Conservation (phyloP, 2,888 invertebrate genomes). For the Nymphalis polychloros region DNA sequence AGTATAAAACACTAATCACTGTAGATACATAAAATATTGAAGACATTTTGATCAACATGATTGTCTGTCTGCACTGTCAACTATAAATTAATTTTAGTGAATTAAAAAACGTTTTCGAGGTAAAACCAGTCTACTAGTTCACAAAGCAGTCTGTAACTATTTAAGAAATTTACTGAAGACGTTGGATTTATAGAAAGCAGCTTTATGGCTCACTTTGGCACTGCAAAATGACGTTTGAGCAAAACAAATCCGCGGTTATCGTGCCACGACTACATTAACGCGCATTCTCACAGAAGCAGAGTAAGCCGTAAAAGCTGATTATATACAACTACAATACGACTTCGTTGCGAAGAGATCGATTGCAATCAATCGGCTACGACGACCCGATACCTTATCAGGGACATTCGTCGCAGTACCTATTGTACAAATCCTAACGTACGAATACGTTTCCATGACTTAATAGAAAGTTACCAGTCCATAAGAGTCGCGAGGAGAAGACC, state of each 20-base stretch:
- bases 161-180: slow-evolving; percentile 74
- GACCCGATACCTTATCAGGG: slow-evolving; percentile 32
- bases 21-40: slow-evolving; percentile 42
- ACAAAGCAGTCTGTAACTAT: slow-evolving; percentile 77
- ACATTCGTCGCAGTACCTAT: slow-evolving; percentile 45
- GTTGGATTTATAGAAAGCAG: slow-evolving; percentile 64
- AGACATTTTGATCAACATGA: slow-evolving; percentile 51
- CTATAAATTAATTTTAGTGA: slow-evolving; percentile 55
- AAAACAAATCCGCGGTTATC: slow-evolving; percentile 64
- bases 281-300: slow-evolving; percentile 70
- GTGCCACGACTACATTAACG: slow-evolving; percentile 50
- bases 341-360: slow-evolving; percentile 26
- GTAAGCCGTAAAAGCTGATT: slow-evolving; percentile 78
- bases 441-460: slow-evolving; percentile 49
- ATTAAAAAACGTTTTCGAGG: slow-evolving; percentile 71
- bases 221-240: slow-evolving; percentile 74
- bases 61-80: slow-evolving; percentile 65
- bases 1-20: slow-evolving; percentile 33
- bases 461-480: slow-evolving; percentile 59
- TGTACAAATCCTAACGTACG: slow-evolving; percentile 46
- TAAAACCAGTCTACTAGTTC: slow-evolving; percentile 79
- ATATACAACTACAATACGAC: slow-evolving; percentile 32
- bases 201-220: slow-evolving; percentile 81
- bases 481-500: slow-evolving; percentile 57
- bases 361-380: slow-evolving; percentile 17